A percentile compares a stretch with the other conserved stretches of the same genome.
Conservation (phyloP, 2,797 vertebrate genomes). For the Catostomus latipinnis region DNA sequence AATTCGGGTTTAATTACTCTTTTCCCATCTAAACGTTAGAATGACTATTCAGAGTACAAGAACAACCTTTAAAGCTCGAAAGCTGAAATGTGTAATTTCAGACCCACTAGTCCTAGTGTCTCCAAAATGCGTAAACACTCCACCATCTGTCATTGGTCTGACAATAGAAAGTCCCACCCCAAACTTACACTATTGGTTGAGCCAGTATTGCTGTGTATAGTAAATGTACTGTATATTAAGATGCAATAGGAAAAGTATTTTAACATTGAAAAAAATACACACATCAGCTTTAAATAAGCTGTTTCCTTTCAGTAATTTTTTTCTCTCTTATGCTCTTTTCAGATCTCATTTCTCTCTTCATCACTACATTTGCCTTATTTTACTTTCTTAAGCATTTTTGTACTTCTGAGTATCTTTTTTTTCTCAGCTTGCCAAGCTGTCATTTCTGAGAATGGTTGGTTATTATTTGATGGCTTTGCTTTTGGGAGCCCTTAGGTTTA, state of each 20-base stretch:
- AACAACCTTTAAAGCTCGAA: too few species aligned
- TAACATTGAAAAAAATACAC: too few species aligned
- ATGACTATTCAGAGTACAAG: slow-evolving; percentile 60
- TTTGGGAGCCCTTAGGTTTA: slow-evolving; percentile 61
- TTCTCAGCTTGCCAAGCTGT: slow-evolving; percentile 55
- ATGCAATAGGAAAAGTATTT: too few species aligned
- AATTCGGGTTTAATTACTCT: slow-evolving; percentile 65
- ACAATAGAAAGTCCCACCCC: too few species aligned
- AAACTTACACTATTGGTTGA: too few species aligned
- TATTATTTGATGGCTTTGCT: slow-evolving; percentile 47
- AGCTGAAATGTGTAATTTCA: too few species aligned
- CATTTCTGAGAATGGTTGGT: slow-evolving; percentile 56
- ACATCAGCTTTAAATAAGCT: not conserved
- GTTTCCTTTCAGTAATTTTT: slow-evolving; percentile 28
- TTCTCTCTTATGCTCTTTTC: not conserved
- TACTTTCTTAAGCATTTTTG: slow-evolving; percentile 38
- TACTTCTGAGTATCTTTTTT: slow-evolving; percentile 52
- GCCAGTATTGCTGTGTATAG: too few species aligned
- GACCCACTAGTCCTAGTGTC: too few species aligned
- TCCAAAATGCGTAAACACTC: too few species aligned
- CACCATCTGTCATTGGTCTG: too few species aligned
- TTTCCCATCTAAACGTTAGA: slow-evolving; percentile 58
- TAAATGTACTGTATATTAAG: too few species aligned
- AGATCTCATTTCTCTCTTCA: not conserved
- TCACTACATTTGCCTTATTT: slow-evolving; percentile 8